Evolutionary conservation across 2,888 invertebrate species (phyloP).

Genomic region (Apamea crenata): DNA sequence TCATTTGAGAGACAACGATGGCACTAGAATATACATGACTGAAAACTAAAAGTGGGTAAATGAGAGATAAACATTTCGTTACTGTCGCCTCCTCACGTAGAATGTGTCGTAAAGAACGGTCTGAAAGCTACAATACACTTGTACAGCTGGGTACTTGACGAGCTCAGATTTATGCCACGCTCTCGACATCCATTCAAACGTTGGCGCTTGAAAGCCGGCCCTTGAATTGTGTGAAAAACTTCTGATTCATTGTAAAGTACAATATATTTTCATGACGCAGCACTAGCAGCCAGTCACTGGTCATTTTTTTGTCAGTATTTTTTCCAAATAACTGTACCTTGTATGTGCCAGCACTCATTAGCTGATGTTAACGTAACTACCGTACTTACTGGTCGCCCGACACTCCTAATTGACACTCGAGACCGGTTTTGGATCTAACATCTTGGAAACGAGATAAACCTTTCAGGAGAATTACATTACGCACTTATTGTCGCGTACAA

Average conservation of each 20-base stretch:
- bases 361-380: slow-evolving; percentile 33
- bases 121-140: slow-evolving; percentile 58
- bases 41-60: slow-evolving; percentile 68
- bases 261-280: slow-evolving; percentile 32
- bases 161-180: slow-evolving; percentile 53
- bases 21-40: slow-evolving; percentile 26
- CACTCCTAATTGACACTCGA: slow-evolving; percentile 50
- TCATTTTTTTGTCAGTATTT: slow-evolving; percentile 37
- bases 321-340: slow-evolving; percentile 24
- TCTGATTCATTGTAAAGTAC: slow-evolving; percentile 43
- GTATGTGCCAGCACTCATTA: slow-evolving; percentile 43
- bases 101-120: slow-evolving; percentile 53
- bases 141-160: slow-evolving; percentile 36
- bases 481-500: background rate
- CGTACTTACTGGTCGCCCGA: slow-evolving; percentile 33
- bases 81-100: slow-evolving; percentile 56
- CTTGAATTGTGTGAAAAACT: slow-evolving; percentile 54
- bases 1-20: slow-evolving; percentile 56
- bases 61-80: slow-evolving; percentile 66
- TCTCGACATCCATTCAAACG: slow-evolving; percentile 56
- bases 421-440: slow-evolving; percentile 40
- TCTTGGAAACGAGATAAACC: slow-evolving; percentile 25
- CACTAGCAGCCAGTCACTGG: slow-evolving; percentile 7
- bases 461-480: slow-evolving; percentile 23
- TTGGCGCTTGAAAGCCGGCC: slow-evolving; percentile 50